Percentiles rank a stretch among this genome's conserved stretches.
Conservation (phyloP, 2,113 vertebrate genomes). For the Urocolius indicus region DNA sequence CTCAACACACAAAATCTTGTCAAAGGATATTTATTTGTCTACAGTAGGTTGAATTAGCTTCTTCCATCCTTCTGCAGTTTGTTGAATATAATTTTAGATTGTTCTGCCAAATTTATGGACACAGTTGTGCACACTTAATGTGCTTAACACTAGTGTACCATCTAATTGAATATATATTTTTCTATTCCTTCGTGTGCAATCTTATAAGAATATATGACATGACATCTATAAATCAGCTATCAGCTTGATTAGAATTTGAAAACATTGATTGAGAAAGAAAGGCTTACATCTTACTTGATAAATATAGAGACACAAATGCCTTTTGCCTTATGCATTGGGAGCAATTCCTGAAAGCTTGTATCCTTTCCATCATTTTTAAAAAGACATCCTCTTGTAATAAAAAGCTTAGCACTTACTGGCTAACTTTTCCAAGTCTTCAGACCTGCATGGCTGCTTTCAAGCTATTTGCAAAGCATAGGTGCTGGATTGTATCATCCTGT, state of each 20-base stretch:
- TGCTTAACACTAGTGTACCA: not conserved
- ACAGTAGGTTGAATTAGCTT: not conserved
- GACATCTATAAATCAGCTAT: not conserved
- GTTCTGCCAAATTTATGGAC: not conserved
- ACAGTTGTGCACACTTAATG: not conserved
- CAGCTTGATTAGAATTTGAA: conserved; percentile 20
- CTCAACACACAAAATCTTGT: not conserved
- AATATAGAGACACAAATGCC: not conserved
- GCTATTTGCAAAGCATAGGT: not conserved
- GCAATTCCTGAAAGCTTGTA: not conserved
- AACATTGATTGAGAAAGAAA: not conserved
- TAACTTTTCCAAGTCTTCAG: not conserved
- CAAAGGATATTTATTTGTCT: not conserved
- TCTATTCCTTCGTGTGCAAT: not conserved
- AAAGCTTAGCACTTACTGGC: not conserved
- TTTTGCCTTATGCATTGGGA: not conserved
- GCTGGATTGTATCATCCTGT: not conserved
- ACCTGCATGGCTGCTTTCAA: not conserved
- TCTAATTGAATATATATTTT: not conserved
- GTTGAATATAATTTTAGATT: not conserved
- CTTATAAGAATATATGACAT: not conserved
- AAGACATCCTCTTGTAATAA: not conserved
- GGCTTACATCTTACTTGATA: not conserved
- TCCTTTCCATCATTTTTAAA: not conserved
- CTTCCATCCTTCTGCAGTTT: not conserved